Evolutionary conservation across 2,888 invertebrate species (phyloP), one percentile per base, ranked within the genome.

Genomic region (Athalia circularis): DNA sequence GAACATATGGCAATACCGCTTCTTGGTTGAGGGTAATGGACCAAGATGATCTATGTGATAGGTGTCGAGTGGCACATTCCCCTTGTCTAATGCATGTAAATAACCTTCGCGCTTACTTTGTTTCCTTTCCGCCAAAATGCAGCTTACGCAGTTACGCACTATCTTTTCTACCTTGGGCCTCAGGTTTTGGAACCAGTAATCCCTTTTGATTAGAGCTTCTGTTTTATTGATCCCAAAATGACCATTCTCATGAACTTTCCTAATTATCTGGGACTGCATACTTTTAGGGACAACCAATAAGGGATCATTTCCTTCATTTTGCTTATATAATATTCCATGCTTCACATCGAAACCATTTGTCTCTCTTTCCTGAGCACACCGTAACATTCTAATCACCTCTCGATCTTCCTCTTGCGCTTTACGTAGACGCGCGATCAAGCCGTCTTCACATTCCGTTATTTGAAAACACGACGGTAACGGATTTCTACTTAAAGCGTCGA

Each of bases 21-120:
- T n/a, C n/a, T n/a, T n/a, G n/a, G n/a, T n/a, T n/a, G n/a, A n/a
- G n/a, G n/a, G n/a, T n/a, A n/a, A n/a, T n/a, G n/a, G n/a, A n/a
- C n/a, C n/a, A n/a, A n/a, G n/a, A n/a, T n/a, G n/a, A n/a, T n/a
- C n/a, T n/a, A n/a, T n/a, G n/a, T n/a, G n/a, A n/a, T n/a, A n/a
- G 0, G 86, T 87, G 5, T 81, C 43, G 4, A 88, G 64, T 9
- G 87, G 87, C 4, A 57, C 59, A 4, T 81, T 82, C n/a, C 80
- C 85, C 59, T 89, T 88, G 8, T 84, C 81, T 3, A 89, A 84
- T 0, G 83, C 81, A 59, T 85, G 70, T 52, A 88, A 78, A 4
- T 82, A 82, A 15, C 87, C 87, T 82, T 88, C 87, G 50, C 83
- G 80, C 72, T 86, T 88, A 0, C 86, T 88, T 3, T 45, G 72